phyloP scores from a whole-genome alignment of 2,797 vertebrate genomes.

The Tarsius wallacei region DNA sequence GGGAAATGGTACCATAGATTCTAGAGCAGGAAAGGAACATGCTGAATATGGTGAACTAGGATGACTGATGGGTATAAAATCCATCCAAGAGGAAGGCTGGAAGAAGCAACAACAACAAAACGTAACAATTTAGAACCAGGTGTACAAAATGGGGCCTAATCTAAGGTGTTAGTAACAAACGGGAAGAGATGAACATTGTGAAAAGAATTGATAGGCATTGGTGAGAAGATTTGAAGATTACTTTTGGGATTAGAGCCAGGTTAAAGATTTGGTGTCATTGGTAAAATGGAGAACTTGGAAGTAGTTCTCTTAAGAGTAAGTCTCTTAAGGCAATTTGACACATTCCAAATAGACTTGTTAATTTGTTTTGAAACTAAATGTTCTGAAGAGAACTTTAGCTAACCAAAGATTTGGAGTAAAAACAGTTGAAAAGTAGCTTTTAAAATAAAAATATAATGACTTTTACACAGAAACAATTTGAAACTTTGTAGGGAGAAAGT shows the following conservation, averaged over 20 bases:
- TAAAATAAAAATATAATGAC: not conserved
- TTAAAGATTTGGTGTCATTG: slow-evolving; percentile 60
- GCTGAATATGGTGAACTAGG: not conserved
- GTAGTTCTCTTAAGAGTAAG: not conserved
- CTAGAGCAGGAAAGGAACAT: not conserved
- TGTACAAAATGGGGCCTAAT: not conserved
- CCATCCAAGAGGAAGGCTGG: not conserved
- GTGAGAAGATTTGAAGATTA: slow-evolving; percentile 35
- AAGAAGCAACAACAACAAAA: not conserved
- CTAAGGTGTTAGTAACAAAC: not conserved
- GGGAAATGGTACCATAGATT: not conserved
- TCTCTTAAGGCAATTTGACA: not conserved
- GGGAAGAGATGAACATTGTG: slow-evolving; percentile 1
- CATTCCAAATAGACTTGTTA: slow-evolving; percentile 39
- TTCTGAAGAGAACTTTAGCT: slow-evolving; percentile 58
- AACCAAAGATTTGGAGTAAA: slow-evolving; percentile 36
- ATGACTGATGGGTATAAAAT: slow-evolving; percentile 35
- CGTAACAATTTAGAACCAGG: not conserved
- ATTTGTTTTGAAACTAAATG: slow-evolving; percentile 60
- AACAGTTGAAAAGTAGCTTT: slow-evolving; percentile 54
- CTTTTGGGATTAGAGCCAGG: slow-evolving; percentile 30
- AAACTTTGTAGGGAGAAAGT: slow-evolving; percentile 41
- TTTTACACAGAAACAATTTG: slow-evolving; percentile 55
- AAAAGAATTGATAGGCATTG: slow-evolving; percentile 65
- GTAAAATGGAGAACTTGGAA: slow-evolving; percentile 60